Base-by-base conservation (phyloP, 1,140 invertebrate genomes). In the Camponotus floridanus region DNA sequence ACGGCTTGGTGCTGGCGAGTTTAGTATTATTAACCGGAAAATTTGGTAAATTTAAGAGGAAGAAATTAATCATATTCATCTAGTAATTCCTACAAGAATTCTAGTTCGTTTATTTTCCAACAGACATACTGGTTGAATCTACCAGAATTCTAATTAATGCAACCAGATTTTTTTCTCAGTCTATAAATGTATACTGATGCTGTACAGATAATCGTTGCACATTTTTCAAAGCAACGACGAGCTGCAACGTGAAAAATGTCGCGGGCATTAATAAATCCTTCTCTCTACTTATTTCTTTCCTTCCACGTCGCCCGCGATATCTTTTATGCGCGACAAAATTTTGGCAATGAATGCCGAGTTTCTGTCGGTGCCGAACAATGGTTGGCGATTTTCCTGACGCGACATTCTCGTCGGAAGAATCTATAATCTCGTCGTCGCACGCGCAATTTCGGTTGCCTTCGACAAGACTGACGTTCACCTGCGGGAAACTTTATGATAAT, bases 301-400 rank as follows among this genome's bases (percentile, higher is more conserved):
- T 36, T 18, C 15, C 48, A 15, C 45, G 21, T 13, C 9, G 55
- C 57, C 31, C 64, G n/a, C 68, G 55, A 48, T 67, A 33, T 81
- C 51, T 45, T 36, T 36, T 13, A 51, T 55, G 21, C 6, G n/a
- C 36, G 65, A 73, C 67, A 45, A 83, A 73, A 83, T 83, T 83
- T 83, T 83, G 79, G 68, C 79, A 74, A 83, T 61, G 79, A 74
- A 83, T 45, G 31, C 36, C 79, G 78, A 42, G 51, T 71, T 55
- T 42, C 76, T 31, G 76, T 55, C 68, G 31, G 62, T 59, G 42
- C 31, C 68, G 79, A 83, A 83, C 79, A 83, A 83, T 73, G 79
- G 55, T 55, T 26, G 26, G 57, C 68, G 79, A 83, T 74, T 83
- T 74, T 48, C 79, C 68, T 73, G 55, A 74, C 79, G 79, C 79